Evolutionary conservation across 2,113 vertebrate species (phyloP).

Genomic region (Psilopsiagon aurifrons): DNA sequence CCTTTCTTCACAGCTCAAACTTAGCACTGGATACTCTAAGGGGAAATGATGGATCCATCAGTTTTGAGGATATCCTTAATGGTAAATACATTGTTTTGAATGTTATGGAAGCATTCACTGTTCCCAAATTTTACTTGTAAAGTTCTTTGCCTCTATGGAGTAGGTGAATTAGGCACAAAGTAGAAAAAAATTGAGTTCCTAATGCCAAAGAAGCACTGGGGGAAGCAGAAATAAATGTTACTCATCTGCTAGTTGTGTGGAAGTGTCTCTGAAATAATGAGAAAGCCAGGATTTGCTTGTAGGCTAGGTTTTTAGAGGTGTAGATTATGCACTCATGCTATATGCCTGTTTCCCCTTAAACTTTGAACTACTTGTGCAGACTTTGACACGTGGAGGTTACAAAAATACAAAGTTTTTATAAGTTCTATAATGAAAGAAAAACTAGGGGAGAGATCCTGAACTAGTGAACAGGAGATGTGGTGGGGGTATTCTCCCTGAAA

Average conservation of each 20-base stretch:
- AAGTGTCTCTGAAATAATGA: neutral
- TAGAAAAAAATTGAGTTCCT: neutral
- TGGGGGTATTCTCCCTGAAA: neutral
- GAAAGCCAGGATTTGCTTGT: neutral
- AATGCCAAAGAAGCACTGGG: neutral
- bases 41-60: conserved; percentile 86
- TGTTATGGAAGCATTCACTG: neutral
- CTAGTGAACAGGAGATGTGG: neutral
- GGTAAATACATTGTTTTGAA: conserved; percentile 74
- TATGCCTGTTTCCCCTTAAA: neutral
- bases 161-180: neutral
- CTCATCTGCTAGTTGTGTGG: neutral
- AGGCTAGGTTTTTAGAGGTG: neutral
- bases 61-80: conserved; percentile 94
- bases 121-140: too few species aligned
- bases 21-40: conserved; percentile 89
- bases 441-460: neutral
- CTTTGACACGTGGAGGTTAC: neutral
- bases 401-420: neutral
- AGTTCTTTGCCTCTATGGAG: neutral
- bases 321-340: neutral
- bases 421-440: neutral
- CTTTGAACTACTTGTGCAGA: neutral
- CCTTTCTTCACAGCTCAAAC: conserved; percentile 93
- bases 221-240: neutral